These are phyloP conservation scores for Drosophila kurseongensis DNA, from an alignment of 1,140 invertebrate genomes.

Conservation along the genomic window DNA sequence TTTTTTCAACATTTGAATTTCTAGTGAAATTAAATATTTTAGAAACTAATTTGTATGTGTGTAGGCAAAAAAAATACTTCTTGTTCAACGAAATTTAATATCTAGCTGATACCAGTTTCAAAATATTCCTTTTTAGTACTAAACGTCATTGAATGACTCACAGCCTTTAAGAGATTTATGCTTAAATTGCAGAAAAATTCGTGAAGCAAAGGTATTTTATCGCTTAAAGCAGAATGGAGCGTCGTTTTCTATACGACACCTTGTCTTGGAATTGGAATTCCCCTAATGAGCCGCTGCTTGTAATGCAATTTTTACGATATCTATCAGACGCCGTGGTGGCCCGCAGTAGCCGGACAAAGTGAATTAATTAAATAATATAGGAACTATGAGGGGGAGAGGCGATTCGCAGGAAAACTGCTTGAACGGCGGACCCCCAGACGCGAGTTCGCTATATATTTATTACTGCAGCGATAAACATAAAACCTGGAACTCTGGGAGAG, in stretches of 20 bases:
- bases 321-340: constrained; percentile 63
- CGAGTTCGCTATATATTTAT: constrained; percentile 57
- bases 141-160: no score
- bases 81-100: no score
- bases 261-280: constrained; percentile 52
- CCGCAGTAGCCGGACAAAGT: constrained; percentile 33
- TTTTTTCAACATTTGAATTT: neutral
- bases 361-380: constrained; percentile 74
- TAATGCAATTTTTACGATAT: constrained; percentile 76
- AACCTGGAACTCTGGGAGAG: constrained; percentile 47
- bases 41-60: no score
- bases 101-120: neutral
- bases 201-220: constrained; percentile 5
- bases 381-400: constrained; percentile 9
- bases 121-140: neutral
- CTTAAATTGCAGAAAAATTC: neutral
- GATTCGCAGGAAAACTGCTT: constrained; percentile 11
- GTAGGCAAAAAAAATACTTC: no score
- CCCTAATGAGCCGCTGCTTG: constrained; percentile 58
- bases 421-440: constrained; percentile 15
- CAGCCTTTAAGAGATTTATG: no score
- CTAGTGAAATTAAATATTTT: no score
- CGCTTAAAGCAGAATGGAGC: constrained; percentile 1
- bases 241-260: constrained; percentile 19
- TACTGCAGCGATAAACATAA: constrained; percentile 65